Evolutionary conservation across 2,113 vertebrate genomes (phyloP).

Genomic region (Melanerpes aurifrons): DNA sequence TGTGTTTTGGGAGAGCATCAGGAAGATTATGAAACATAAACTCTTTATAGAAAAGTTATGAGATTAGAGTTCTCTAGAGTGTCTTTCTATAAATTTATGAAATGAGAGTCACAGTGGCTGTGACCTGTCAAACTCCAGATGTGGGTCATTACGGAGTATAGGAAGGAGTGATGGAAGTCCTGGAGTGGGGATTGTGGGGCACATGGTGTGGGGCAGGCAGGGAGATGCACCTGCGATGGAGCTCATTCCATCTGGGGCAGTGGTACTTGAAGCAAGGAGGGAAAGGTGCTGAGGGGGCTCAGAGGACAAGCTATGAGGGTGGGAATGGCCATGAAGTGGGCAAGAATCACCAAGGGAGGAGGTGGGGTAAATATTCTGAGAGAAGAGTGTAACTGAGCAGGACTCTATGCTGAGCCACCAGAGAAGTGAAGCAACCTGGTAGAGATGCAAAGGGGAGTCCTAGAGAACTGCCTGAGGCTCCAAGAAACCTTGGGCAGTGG

Average conservation of each 20-base stretch:
- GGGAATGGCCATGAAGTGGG: neutral
- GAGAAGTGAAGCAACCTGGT: neutral
- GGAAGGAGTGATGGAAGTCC: neutral
- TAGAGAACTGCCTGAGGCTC: neutral
- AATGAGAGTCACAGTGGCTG: neutral
- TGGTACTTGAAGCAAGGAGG: neutral
- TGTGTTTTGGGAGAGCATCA: neutral
- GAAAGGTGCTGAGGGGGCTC: rapidly evolving
- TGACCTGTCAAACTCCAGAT: neutral
- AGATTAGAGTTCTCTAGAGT: neutral
- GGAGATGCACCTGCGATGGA: neutral
- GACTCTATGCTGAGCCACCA: neutral
- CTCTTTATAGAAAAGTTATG: neutral
- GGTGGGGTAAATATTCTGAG: neutral
- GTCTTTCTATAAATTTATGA: neutral
- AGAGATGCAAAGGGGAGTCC: neutral
- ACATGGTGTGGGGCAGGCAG: neutral
- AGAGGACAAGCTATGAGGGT: neutral
- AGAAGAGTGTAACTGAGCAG: neutral
- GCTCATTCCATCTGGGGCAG: neutral
- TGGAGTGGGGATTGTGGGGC: neutral
- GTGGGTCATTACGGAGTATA: neutral
- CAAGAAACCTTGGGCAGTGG: no score
- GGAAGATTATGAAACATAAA: neutral
- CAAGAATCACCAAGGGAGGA: neutral